Evolutionary conservation across 1,140 invertebrate species (phyloP), one percentile per base, ranked within the genome.

Genomic region (Sycobia sp.): DNA sequence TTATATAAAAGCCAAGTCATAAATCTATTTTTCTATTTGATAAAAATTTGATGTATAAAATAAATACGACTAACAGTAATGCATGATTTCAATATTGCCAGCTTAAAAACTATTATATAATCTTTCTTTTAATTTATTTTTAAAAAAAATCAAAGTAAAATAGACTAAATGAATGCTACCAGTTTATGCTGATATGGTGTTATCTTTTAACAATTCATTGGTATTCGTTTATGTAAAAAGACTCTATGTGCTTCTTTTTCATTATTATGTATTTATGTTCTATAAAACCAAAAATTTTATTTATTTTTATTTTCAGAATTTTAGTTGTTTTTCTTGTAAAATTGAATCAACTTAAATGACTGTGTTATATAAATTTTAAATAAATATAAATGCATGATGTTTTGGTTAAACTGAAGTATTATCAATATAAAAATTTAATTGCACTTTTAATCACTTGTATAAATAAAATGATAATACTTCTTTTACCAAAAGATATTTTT

Each of bases 381-480:
- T 9, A 50, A 47, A 38, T 57, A 7, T 51, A 23, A 34, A 43
- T 65, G 62, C 62, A 65, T 65, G 62, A 38, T 22, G 47, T 65
- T 46, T 46, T 65, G 55, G 47, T 65, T 58, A 46, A 43, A 55
- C 13, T 27, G 39, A 16, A 65, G 46, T 64, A 57, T 54, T 58
- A 50, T 58, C 27, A 53, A 41, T 58, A 59, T 43, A 65, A 25
- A 13, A 18, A 41, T 36, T 55, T 63, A 57, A 36, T 64, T 23
- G 39, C 29, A 46, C 55, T 58, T 58, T 39, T 13, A 53, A 9
- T 47, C 59, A 65, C 53, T 57, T 63, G 41, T 11, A 22, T 63
- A 57, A 46, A 57, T 50, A 51, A 62, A 62, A 14, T 55, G 60
- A 51, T 62, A 62, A 47, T 62, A 44, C 44, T 62, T 62, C 44